Conservation (phyloP, 2,888 invertebrate species). For the Deroplatys truncata region DNA sequence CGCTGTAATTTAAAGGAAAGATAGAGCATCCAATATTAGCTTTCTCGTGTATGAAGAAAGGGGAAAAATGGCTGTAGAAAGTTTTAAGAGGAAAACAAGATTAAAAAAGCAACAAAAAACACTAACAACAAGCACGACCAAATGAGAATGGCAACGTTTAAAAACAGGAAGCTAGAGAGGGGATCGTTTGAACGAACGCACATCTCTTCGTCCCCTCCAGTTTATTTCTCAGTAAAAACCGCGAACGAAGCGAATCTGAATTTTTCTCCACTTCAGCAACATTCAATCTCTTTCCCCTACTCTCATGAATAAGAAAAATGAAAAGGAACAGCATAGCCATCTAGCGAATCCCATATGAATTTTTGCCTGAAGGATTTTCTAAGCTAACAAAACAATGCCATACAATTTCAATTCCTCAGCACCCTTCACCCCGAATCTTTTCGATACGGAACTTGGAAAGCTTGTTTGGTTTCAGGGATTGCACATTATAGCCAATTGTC, state of each 20-base stretch:
- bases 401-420: background rate
- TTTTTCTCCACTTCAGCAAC: background rate
- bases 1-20: too few species aligned
- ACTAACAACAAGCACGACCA: too few species aligned
- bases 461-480: background rate
- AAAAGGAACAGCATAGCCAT: background rate
- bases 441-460: background rate
- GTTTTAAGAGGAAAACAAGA: background rate
- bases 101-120: too few species aligned
- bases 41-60: too few species aligned
- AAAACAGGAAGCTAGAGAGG: background rate
- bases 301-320: background rate
- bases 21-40: too few species aligned
- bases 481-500: background rate
- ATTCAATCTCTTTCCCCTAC: background rate
- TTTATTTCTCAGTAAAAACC: background rate
- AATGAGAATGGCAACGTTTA: background rate
- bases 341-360: background rate
- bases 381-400: background rate
- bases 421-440: background rate
- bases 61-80: too few species aligned
- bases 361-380: background rate
- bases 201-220: background rate
- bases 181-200: background rate
- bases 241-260: background rate